Base-by-base conservation (phyloP, 2,888 invertebrate species). In the Archips xylosteana region DNA sequence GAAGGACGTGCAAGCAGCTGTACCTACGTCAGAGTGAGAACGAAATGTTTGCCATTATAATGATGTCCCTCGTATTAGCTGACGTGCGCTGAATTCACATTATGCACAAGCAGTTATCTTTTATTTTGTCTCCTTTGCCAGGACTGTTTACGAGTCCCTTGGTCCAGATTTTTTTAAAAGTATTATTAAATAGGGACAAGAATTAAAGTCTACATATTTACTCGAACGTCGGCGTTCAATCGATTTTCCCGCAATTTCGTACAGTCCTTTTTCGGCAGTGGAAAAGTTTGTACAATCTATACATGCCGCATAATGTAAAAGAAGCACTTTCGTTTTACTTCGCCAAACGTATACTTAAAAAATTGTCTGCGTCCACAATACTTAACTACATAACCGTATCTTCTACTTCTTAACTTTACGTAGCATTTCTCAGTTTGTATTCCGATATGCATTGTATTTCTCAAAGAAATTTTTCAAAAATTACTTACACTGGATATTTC, bases 11-110 rank as follows among this genome's bases (percentile, higher is more conserved):
- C 45, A 49, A 5, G 49, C 49, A n/a, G 49, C 23, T 54, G 9
- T 54, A 54, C 54, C 54, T 54, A 54, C 54, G 15, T n/a, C 8
- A 23, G 54, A 54, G 49, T 49, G 49, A 49, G 23, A 54, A 23
- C 54, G 54, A 23, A 54, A 54, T 54, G 54, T 54, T 54, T 54
- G 23, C 54, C 23, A 54, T 54, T 54, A 54, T 23, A 54, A 54
- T 54, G 54, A 54, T 54, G 54, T 54, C 54, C 54, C 54, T 54
- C 15, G 54, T 54, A 54, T 54, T 54, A 54, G 54, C 54, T 8
- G 54, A 54, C 54, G 54, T 54, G 54, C 54, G 9, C 54, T 15
- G 54, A 54, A 54, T 54, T 15, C 23, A 9, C 54, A 54, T 54
- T 23, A 23, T 23, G 23, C 23, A 23, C 15, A 8, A 49, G 6